Base-by-base conservation (phyloP, 2,888 invertebrate genomes). In the Lapara coniferarum region DNA sequence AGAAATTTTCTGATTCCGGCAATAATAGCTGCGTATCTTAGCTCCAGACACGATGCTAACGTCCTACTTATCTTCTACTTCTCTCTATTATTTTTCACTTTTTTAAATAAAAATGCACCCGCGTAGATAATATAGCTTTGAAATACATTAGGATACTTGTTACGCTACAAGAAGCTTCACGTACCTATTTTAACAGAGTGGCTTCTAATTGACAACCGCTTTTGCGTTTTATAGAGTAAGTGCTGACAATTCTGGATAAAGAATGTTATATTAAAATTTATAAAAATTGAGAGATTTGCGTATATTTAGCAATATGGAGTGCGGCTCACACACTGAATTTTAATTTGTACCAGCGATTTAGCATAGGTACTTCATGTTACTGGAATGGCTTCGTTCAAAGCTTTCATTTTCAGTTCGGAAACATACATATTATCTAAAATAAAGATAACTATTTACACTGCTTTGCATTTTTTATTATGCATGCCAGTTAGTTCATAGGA, bases 391-490 rank as follows among this genome's bases (percentile, higher is more conserved):
- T 93, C 77, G 81, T 89, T 87, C 84, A 86, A 85, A 88, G 93
- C 93, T 93, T 92, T 82, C 85, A 84, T 88, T 87, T 90, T 90
- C 77, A 90, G 84, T 90, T 92, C 85, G 81, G 82, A 87, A 86
- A 82, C 78, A 74, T 84, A 37, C 37, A 37, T 37, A 55, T 83
- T 80, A 76, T 83, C 73, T 78, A 76, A 72, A 70, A 72, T 79
- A 78, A 84, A 79, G 77, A 82, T 86, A 84, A 85, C 78, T 85
- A 83, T 84, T 84, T 86, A 88, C 92, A 93, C 92, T 85, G 93
- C 93, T 93, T 93, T 90, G 93, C 93, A 92, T 91, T 92, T 88
- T 92, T 88, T 89, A 89, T 87, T 90, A 87, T 93, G 93, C 93
- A 93, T 93, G 93, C 88, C 84, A 89, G 89, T 85, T 91, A 92